Evolutionary conservation across 2,888 invertebrate species (phyloP), one percentile per base, ranked within the genome.

Genomic region (Cheilosia soror): DNA sequence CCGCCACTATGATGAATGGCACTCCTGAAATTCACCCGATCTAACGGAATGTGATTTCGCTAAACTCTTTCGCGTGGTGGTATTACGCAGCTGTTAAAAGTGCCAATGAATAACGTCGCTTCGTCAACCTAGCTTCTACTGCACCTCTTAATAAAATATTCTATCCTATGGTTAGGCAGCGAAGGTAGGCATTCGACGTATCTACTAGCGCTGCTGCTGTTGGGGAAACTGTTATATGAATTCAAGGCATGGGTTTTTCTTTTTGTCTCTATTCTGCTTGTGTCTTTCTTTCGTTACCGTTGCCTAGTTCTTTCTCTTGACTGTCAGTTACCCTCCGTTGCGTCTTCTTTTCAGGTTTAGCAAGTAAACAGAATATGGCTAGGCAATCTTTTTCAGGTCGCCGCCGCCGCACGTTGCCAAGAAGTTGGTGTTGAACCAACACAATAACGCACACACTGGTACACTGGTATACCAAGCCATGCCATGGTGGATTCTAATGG

Each of bases 21-120:
- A 81, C 75, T 71, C 76, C 76, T 66, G 71, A 47, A 60, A 42
- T 44, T 72, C 44, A 69, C 69, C 58, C 75, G 63, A 76, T 42
- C 76, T 82, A 77, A 82, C 82, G 82, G 82, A 57, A 78, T 77
- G 47, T 20, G 71, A 84, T 84, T 80, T 84, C 49, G 71, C 65
- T 71, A 55, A 84, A 69, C 69, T 75, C 69, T 60, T 75, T 84
- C 69, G 53, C 31, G n/a, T 31, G 27, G 31, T 27, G 4, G n/a
- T 31, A 53, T 62, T 51, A 80, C 69, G 53, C 79, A 80, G 69
- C 72, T 81, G 75, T 63, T 68, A 47, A 25, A 37, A 53, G 63
- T 78, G 77, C 62, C 77, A 69, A 69, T 62, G 68, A 77, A 53
- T 69, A 68, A 44, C 53, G 55, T 71, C 20, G 20, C 53, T 47